A percentile compares a stretch with the other conserved stretches of the same genome.
phyloP scores from a whole-genome alignment of 2,888 invertebrate genomes.

The Nomada ruficornis region DNA sequence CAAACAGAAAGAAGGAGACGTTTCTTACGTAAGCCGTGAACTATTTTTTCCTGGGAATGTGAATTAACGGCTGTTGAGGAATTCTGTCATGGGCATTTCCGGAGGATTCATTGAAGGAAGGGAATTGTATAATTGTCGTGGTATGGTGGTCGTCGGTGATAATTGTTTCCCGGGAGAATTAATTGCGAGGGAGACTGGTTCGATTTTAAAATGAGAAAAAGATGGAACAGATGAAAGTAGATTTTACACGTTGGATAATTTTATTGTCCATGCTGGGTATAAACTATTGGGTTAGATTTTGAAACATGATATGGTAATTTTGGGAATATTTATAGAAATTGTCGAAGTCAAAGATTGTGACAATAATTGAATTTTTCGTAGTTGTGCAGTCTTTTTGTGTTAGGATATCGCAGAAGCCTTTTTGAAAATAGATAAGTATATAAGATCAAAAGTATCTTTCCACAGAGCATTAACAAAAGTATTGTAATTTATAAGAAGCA shows the following conservation, averaged over 20 bases:
- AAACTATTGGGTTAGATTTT: neutral
- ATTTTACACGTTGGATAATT: neutral
- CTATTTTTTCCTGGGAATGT: conserved; percentile 50
- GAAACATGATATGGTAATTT: neutral
- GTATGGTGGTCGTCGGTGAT: neutral
- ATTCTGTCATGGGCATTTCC: conserved; percentile 25
- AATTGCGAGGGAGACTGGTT: neutral
- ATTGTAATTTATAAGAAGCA: too few relatives aligned
- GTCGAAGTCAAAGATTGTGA: too few relatives aligned
- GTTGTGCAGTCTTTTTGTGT: too few relatives aligned
- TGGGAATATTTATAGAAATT: neutral
- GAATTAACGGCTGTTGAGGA: conserved; percentile 27
- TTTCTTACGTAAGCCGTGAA: conserved; percentile 37
- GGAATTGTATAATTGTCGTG: neutral
- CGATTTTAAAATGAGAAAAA: neutral
- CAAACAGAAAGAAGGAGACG: conserved; percentile 54
- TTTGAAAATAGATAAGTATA: too few relatives aligned
- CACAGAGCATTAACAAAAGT: too few relatives aligned
- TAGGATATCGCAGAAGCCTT: too few relatives aligned
- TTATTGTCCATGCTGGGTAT: neutral
- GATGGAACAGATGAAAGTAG: too few relatives aligned
- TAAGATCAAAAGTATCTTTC: too few relatives aligned
- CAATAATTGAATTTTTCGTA: too few relatives aligned
- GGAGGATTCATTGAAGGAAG: neutral
- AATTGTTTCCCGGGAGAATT: neutral